A percentile compares a stretch with the other conserved stretches of the same genome.
Conservation (phyloP, 2,888 invertebrate genomes). For the Chouioia cunea region DNA sequence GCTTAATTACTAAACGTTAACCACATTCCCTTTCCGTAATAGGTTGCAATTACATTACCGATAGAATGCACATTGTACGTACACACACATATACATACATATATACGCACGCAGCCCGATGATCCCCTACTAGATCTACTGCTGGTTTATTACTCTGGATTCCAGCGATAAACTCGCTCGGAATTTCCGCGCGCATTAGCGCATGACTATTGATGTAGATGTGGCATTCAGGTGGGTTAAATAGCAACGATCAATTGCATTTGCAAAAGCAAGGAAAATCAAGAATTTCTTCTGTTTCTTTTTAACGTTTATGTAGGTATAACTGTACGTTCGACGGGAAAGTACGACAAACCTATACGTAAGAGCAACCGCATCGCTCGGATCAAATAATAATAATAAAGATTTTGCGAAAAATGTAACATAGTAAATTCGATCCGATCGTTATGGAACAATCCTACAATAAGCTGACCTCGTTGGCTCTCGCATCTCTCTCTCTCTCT, state of each 20-base stretch:
- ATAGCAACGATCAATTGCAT: too few species aligned
- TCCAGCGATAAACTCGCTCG: constrained; percentile 26
- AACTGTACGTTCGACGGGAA: too few species aligned
- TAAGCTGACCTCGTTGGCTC: not conserved
- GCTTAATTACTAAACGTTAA: constrained; percentile 3
- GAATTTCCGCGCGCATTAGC: constrained; percentile 27
- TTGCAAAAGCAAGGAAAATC: too few species aligned
- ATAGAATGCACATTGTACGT: constrained; percentile 25
- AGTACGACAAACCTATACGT: too few species aligned
- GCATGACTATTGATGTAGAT: not conserved
- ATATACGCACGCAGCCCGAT: not conserved
- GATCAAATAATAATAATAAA: too few species aligned
- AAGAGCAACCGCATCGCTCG: too few species aligned
- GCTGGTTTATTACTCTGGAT: constrained; percentile 34
- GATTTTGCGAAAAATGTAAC: too few species aligned
- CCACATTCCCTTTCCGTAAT: constrained; percentile 7
- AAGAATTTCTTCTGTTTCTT: too few species aligned
- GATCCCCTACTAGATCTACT: not conserved
- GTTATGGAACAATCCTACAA: too few species aligned
- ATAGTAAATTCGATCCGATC: too few species aligned
- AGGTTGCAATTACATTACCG: constrained; percentile 33
- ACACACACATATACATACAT: not conserved
- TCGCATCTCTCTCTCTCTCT: constrained; percentile 18
- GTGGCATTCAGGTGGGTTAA: too few species aligned
- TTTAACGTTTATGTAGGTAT: too few species aligned